phyloP scores from a whole-genome alignment of 92 coral and sea anemone genomes.

The Palythoa grandiflora region DNA sequence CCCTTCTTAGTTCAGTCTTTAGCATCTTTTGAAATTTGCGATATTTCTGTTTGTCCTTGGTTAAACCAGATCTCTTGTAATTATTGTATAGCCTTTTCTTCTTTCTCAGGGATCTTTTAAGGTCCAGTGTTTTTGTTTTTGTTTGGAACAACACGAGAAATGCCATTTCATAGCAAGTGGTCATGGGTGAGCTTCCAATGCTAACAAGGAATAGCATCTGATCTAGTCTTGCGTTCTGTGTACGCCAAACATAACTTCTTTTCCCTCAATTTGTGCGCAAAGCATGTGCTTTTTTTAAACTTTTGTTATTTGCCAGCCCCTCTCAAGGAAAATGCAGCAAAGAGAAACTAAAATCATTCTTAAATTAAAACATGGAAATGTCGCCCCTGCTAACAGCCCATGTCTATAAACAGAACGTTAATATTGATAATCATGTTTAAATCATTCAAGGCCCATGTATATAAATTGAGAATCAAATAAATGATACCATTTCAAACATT shows the following conservation, averaged over 20 bases:
- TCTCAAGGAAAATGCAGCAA: too few species aligned
- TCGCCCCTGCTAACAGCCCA: too few species aligned
- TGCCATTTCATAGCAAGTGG: slow-evolving; percentile 20
- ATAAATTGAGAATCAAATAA: too few species aligned
- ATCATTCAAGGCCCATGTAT: too few species aligned
- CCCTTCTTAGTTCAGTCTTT: slow-evolving; percentile 55
- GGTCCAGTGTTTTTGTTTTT: too few species aligned
- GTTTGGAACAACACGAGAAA: slow-evolving; percentile 27
- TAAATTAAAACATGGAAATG: too few species aligned
- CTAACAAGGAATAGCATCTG: not conserved
- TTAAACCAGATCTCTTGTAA: slow-evolving; percentile 55
- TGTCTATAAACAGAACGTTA: too few species aligned
- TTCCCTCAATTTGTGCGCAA: slow-evolving; percentile 22
- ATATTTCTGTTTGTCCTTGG: slow-evolving; percentile 63
- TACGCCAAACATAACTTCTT: slow-evolving; percentile 35
- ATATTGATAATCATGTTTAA: too few species aligned
- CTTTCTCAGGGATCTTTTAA: slow-evolving; percentile 47
- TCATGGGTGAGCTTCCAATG: not conserved
- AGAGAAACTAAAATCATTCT: too few species aligned
- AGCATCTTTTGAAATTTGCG: slow-evolving; percentile 58
- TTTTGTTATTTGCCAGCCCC: not conserved
- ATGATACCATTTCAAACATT: too few species aligned
- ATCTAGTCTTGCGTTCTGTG: slow-evolving; percentile 39
- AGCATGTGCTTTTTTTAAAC: slow-evolving; percentile 25
- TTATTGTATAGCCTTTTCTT: slow-evolving; percentile 55